Evolutionary conservation across 2,797 vertebrate genomes (phyloP).

Genomic region (Carduelis carduelis): DNA sequence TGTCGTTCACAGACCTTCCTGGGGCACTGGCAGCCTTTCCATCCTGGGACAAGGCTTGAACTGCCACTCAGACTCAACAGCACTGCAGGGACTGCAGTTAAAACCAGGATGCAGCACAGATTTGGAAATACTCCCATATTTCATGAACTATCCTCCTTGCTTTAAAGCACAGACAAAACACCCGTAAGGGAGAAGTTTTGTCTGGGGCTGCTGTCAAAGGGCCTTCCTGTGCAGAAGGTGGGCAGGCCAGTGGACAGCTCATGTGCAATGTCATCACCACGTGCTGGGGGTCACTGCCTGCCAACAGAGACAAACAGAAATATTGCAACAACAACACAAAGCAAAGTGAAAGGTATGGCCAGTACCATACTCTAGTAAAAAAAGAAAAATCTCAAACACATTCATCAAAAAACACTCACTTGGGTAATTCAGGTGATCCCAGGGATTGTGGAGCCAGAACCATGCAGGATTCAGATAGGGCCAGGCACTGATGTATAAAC

Average conservation of each 20-base stretch:
- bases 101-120: not conserved
- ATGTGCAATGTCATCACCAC: not conserved
- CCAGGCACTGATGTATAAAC: not conserved
- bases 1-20: not conserved
- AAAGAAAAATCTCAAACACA: not conserved
- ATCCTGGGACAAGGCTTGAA: not conserved
- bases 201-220: not conserved
- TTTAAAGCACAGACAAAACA: not conserved
- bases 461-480: rapidly evolving
- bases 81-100: not conserved
- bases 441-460: not conserved
- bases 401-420: not conserved
- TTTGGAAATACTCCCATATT: not conserved
- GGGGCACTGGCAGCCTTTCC: not conserved
- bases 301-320: not conserved
- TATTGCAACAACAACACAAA: rapidly evolving
- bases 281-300: not conserved
- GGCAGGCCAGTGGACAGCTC: not conserved
- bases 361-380: not conserved
- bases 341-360: not conserved
- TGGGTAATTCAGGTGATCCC: not conserved
- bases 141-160: not conserved
- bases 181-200: not conserved
- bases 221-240: not conserved
- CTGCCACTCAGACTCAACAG: not conserved